These are phyloP conservation scores for Polyommatus iphigenia DNA, from an alignment of 2,888 invertebrate genomes.

Conservation along the genomic window DNA sequence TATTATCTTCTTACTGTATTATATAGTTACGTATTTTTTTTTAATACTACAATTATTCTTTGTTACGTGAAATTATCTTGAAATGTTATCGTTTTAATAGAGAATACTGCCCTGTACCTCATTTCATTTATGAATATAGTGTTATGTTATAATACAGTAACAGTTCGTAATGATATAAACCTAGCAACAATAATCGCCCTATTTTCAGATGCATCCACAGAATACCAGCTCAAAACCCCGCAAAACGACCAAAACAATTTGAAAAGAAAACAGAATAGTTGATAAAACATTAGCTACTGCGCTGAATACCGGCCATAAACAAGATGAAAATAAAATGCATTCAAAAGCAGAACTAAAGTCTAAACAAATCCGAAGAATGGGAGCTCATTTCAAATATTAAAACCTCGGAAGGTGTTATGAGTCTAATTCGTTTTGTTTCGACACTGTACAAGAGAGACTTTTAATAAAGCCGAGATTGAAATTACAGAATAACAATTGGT, in stretches of 20 bases:
- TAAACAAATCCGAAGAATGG: conserved; percentile 54
- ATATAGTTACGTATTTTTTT: not conserved
- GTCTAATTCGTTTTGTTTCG: conserved; percentile 13
- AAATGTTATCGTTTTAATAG: too few relatives aligned
- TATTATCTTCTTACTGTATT: not conserved
- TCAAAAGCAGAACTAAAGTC: conserved; percentile 29
- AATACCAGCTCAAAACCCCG: not conserved
- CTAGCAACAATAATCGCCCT: too few relatives aligned
- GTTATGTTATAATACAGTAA: too few relatives aligned
- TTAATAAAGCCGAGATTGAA: conserved; percentile 12
- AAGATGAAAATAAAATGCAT: conserved; percentile 20
- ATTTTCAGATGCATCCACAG: not conserved
- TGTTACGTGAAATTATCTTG: too few relatives aligned
- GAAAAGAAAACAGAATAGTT: not conserved
- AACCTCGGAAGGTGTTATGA: conserved; percentile 34
- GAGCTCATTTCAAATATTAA: conserved; percentile 62
- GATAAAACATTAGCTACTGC: conserved; percentile 18
- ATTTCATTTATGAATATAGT: too few relatives aligned
- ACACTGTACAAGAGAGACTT: not conserved
- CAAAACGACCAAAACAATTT: not conserved
- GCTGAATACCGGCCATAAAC: not conserved
- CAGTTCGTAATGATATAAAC: too few relatives aligned
- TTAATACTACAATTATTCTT: too few relatives aligned
- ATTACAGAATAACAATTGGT: conserved; percentile 8
- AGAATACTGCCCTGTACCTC: too few relatives aligned